These are phyloP conservation scores for Eledona agricola DNA, from an alignment of 2,888 invertebrate genomes.

Conservation along the genomic window DNA sequence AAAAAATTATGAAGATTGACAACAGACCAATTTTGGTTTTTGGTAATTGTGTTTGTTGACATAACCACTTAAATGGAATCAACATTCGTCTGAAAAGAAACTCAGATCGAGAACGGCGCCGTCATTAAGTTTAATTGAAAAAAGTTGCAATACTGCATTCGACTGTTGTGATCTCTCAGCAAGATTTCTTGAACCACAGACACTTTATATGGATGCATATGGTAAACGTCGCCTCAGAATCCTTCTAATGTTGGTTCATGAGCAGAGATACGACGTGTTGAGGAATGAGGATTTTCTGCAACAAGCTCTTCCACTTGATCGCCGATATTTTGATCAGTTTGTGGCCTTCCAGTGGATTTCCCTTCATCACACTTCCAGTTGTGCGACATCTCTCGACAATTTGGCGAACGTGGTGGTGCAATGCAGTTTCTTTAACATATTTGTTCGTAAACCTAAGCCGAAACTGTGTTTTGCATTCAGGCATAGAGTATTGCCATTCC, in stretches of 20 bases:
- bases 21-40: slow-evolving; percentile 24
- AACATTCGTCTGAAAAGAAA: slow-evolving; percentile 39
- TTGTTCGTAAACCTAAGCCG: neutral
- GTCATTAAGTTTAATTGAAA: slow-evolving; percentile 5
- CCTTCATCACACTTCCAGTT: neutral
- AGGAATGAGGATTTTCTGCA: slow-evolving; percentile 1
- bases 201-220: slow-evolving; percentile 12
- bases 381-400: neutral
- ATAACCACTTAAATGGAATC: slow-evolving; percentile 39
- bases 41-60: slow-evolving; percentile 36
- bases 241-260: neutral
- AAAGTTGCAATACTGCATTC: slow-evolving; percentile 1
- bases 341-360: neutral
- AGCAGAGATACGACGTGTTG: neutral
- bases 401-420: neutral
- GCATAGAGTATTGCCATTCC: neutral
- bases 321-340: neutral
- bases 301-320: slow-evolving; percentile 1
- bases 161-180: neutral
- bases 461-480: neutral
- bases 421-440: neutral
- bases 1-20: slow-evolving; percentile 35
- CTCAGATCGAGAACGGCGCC: slow-evolving; percentile 28
- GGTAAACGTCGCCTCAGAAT: too few relatives aligned
- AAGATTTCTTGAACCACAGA: neutral